Base-by-base conservation (phyloP, 2,113 vertebrate genomes). In the Martes martes region DNA sequence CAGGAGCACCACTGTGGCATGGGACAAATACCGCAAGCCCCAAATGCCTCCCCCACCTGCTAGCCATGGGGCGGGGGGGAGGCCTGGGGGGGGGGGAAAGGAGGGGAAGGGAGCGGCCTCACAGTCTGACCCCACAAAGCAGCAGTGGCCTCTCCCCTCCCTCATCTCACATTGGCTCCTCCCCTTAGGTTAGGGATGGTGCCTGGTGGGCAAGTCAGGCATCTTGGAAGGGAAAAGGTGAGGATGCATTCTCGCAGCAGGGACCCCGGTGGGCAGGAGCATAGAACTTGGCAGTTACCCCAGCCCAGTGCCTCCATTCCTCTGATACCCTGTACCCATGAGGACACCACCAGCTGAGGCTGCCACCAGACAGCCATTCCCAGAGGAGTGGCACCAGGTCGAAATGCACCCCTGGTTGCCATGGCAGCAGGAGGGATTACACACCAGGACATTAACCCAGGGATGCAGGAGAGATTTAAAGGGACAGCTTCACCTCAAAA, bases 381-480 rank as follows among this genome's bases (percentile, higher is more conserved):
- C 87, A 11, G 31, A 96, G 97, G 97, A 96, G 80, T 81, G 74
- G 65, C 87, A 95, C 87, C 88, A 78, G 71, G 92, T 96, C 7
- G 13, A 74, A 59, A 15, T 4, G 87, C 95, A 96, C 94, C 97
- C 89, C 89, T 86, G 90, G 96, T 97, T 98, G 95, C 94, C 96
- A 97, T 96, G 96, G 89, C 94, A 97, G 95, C 96, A 91, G 93
- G 96, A 79, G 7, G 92, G 69, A 63, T 97, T 93, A 98, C 73
- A 97, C 97, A 89, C 92, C 63, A 93, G 97, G 95, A 97, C 88
- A 61, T 80, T 96, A 98, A 97, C 91, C 79, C 61, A 33, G 69
- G 74, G 94, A 95, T 89, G 89, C 13, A 7, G 36, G 42, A 63
- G 47, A 92, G 42, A 98, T 97, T 98, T 98, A 98, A 98, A 98